Evolutionary conservation across 2,113 vertebrate species (phyloP), one percentile per base, ranked within the genome.

Genomic region (Pseudopodoces humilis): DNA sequence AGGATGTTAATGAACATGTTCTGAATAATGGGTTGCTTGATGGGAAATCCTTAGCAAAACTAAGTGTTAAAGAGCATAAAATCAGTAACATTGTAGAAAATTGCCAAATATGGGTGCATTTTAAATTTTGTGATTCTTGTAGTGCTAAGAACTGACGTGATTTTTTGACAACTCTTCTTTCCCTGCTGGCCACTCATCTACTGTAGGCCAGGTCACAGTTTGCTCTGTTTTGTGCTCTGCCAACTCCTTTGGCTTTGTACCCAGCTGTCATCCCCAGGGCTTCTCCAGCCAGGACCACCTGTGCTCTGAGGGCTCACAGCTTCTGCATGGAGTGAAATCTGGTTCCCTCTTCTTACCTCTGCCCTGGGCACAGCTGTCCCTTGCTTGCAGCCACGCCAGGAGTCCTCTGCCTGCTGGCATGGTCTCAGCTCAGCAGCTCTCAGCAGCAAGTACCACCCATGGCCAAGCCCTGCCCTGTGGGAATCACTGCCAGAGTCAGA

Each of bases 121-220:
- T 90, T 31, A 49, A 63, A 41, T 55, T 68, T 27, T 60, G 15
- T 39, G 19, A 28, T 56, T 81, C 44, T 88, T 81, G 28, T 19
- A 20, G 10, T 43, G 23, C 15, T 71, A 60, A 59, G 25, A 89
- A 22, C 37, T 49, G 8, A 31, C 27, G 13, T 17, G 16, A 22
- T 27, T 65, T 59, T 84, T 86, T 15, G 63, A 13, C 15, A 68
- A 5, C n/a, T 44, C 16, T 14, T 72, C 22, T 80, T 76, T 28
- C 27, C 80, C 64, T 74, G 27, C 50, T 71, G 23, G 23, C 35
- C 30, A 24, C 14, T 37, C 10, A 35, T 35, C 20, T 70, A 33
- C 12, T 31, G 2, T 22, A 59, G 24, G 12, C 62, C 44, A 44
- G 64, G 59, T 39, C 0, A 1, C 0, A 1, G 27, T 68, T 81